Evolutionary conservation across 2,888 invertebrate genomes (phyloP).

Genomic region (Caradrina clavipalpis): DNA sequence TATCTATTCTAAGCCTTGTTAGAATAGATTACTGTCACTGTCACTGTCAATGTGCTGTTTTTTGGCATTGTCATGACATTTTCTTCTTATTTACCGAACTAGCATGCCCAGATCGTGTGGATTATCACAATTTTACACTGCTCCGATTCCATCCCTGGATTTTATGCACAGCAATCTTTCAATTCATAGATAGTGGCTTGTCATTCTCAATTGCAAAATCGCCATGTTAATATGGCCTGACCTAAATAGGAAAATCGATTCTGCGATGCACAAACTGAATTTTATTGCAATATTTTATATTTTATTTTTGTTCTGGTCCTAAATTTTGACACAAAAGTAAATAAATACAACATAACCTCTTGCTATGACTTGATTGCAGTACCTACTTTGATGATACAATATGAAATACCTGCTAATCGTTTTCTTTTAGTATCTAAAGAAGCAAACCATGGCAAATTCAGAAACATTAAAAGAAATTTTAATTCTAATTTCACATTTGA

Average conservation of each 20-base stretch:
- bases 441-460: background rate
- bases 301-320: background rate
- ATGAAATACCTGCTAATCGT: no score
- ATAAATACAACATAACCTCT: no score
- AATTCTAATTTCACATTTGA: background rate
- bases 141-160: slow-evolving; percentile 49
- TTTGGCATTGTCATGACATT: no score
- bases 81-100: background rate
- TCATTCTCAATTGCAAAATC: slow-evolving; percentile 58
- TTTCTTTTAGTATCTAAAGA: no score
- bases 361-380: no score
- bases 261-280: slow-evolving; percentile 36
- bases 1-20: background rate
- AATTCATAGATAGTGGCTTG: slow-evolving; percentile 53
- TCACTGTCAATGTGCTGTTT: no score
- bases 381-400: no score
- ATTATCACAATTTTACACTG: slow-evolving; percentile 4
- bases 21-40: no score
- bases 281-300: slow-evolving; percentile 5
- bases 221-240: slow-evolving; percentile 35
- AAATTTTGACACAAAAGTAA: background rate
- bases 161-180: slow-evolving; percentile 55
- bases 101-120: background rate
- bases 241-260: slow-evolving; percentile 55
- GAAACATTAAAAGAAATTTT: background rate